Percentiles rank a stretch among this genome's conserved stretches.
phyloP scores from a whole-genome alignment of 1,140 invertebrate genomes.

The Drosophila littoralis region DNA sequence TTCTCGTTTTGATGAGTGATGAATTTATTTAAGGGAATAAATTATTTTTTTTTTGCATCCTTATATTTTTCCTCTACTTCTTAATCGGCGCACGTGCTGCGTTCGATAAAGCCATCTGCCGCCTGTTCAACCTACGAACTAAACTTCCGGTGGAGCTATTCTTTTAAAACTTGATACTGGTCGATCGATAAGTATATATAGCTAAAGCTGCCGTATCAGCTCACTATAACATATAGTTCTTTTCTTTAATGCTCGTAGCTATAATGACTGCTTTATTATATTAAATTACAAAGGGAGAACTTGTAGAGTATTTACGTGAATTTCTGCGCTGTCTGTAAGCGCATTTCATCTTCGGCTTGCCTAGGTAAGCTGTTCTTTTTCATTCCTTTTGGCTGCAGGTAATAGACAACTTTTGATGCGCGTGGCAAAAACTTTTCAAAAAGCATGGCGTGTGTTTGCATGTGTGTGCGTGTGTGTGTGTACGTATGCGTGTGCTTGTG shows the following conservation, averaged over 20 bases:
- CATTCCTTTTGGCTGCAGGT: constrained; percentile 10
- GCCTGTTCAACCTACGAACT: neutral
- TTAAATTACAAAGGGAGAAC: too few species aligned
- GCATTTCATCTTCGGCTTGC: neutral
- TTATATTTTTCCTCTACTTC: neutral
- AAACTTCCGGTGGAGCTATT: neutral
- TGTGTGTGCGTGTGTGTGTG: constrained; percentile 5
- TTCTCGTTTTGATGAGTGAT: too few species aligned
- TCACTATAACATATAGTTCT: too few species aligned
- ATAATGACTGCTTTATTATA: too few species aligned
- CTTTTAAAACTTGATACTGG: neutral
- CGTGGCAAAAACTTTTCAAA: constrained; percentile 34
- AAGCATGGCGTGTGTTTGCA: neutral
- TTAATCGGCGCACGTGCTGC: too few species aligned
- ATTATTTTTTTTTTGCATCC: neutral
- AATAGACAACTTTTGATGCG: constrained; percentile 17
- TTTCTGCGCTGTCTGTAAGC: neutral
- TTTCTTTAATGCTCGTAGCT: too few species aligned
- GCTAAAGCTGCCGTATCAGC: neutral
- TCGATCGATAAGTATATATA: too few species aligned
- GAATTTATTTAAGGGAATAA: too few species aligned
- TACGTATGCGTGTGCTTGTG: constrained; percentile 4
- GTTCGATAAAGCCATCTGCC: neutral
- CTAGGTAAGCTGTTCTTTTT: neutral
- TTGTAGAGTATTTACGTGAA: too few species aligned